Base-by-base conservation (phyloP, 2,888 invertebrate species). In the Labia minor region DNA sequence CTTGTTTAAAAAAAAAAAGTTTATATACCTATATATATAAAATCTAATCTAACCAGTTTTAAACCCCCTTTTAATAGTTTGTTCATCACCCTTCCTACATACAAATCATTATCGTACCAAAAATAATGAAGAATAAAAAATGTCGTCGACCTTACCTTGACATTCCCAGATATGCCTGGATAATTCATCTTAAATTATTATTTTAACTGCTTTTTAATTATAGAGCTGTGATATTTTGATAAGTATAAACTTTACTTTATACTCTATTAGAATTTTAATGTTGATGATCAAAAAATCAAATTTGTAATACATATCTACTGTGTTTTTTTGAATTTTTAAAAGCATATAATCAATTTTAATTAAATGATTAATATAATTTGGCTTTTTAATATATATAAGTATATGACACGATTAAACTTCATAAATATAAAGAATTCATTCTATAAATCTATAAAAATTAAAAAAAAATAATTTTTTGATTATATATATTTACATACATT, bases 91-190 rank as follows among this genome's bases (percentile, higher is more conserved):
- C 49, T 49, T 49, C 49, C 49, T 49, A 49, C 49, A 49, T 49
- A 49, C 49, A 49, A 49, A 49, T 49, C 49, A 49, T 49, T 49
- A 49, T 49, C 49, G 2, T 49, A 4, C 49, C 14, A 49, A 49
- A 49, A 49, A 16, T 49, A 14, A 11, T 49, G 49, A 16, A 14
- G 49, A 49, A 49, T 49, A 26, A 49, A 49, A 49, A 49, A 49
- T n/a, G 49, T 49, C 49, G 49, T n/a, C 49, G 49, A 49, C 49
- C 49, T 49, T 49, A n/a, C 49, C 49, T 49, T 49, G 49, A 49
- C 49, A 49, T 49, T 49, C 49, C 49, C 49, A n/a, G 49, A 49
- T 49, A 49, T 49, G 49, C 49, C n/a, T 49, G 49, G 49, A 49
- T 49, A 49, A 49, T 14, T 49, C 49, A 8, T 49, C 16, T 49